Conservation (phyloP, 2,888 invertebrate genomes). For the Dicranocentrus wangi region DNA sequence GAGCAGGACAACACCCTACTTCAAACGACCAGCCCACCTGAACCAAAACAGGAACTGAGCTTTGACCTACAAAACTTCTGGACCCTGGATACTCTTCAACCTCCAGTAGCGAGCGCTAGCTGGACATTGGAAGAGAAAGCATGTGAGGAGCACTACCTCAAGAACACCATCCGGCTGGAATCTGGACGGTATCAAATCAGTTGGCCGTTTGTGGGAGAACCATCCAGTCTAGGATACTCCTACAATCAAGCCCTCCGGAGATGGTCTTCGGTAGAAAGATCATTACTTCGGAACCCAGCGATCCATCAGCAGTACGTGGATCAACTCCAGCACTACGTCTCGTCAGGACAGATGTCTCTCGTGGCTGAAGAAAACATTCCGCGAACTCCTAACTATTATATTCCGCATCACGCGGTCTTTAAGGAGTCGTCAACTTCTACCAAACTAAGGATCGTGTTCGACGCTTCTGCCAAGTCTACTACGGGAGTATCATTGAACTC, state of each 20-base stretch:
- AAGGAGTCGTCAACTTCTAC: conserved; percentile 72
- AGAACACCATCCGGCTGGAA: conserved; percentile 18
- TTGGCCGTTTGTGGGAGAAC: conserved; percentile 38
- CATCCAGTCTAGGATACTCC: conserved; percentile 67
- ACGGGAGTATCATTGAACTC: conserved; percentile 73
- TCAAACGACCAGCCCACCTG: too few species aligned
- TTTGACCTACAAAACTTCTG: background rate
- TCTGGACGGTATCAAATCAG: conserved; percentile 52
- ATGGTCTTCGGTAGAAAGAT: conserved; percentile 68
- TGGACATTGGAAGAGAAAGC: conserved; percentile 29
- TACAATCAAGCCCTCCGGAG: conserved; percentile 61
- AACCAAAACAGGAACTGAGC: conserved; percentile 47
- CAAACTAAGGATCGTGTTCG: conserved; percentile 74
- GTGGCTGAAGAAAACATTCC: conserved; percentile 13
- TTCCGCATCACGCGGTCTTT: conserved; percentile 73
- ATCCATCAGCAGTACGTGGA: conserved; percentile 58
- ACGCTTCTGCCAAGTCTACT: conserved; percentile 73
- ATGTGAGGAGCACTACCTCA: conserved; percentile 49
- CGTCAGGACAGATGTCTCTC: conserved; percentile 68
- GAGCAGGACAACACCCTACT: background rate
- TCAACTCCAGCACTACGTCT: conserved; percentile 71
- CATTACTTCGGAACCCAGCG: conserved; percentile 46
- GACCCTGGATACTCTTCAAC: too few species aligned
- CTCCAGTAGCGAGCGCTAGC: too few species aligned
- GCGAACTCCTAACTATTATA: conserved; percentile 58